These are phyloP conservation scores for Gadus chalcogrammus DNA, from an alignment of 2,113 vertebrate species.

Conservation along the genomic window DNA sequence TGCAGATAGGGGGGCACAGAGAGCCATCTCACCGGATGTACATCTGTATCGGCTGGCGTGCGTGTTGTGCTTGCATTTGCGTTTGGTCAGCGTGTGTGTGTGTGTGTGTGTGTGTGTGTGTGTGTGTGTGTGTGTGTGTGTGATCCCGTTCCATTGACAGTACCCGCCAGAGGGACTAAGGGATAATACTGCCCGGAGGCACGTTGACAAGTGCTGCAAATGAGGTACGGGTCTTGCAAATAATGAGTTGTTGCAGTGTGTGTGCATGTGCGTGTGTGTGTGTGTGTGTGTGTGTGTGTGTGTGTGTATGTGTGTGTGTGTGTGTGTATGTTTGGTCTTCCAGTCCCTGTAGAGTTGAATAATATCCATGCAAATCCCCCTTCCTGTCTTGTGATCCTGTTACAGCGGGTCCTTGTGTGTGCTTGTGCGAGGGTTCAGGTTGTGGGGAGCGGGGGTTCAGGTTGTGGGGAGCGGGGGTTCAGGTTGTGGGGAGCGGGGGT, in stretches of 20 bases:
- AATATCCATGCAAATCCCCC: conserved; percentile 32
- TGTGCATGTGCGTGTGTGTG: conserved; percentile 7
- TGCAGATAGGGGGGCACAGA: background rate
- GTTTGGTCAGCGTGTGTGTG: background rate
- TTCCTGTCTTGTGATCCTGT: conserved; percentile 59
- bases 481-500: conserved; percentile 40
- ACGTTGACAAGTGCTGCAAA: background rate
- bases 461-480: conserved; percentile 31
- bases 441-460: conserved; percentile 37
- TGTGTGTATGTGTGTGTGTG: background rate
- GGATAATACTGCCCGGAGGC: too few relatives aligned
- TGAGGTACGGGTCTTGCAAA: too few relatives aligned
- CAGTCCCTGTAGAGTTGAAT: too few relatives aligned
- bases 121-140: too few relatives aligned
- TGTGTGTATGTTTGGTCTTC: background rate
- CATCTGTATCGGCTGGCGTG: background rate
- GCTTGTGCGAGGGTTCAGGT: conserved; percentile 26
- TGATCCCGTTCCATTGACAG: background rate
- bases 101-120: conserved; percentile 10
- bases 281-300: background rate
- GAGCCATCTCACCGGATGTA: background rate
- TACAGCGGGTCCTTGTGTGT: conserved; percentile 36
- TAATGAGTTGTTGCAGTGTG: background rate
- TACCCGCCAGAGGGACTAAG: too few relatives aligned
- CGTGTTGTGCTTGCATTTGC: too few relatives aligned